Base-by-base conservation (phyloP, 2,797 vertebrate genomes). In the Dromococcyx pavoninus region DNA sequence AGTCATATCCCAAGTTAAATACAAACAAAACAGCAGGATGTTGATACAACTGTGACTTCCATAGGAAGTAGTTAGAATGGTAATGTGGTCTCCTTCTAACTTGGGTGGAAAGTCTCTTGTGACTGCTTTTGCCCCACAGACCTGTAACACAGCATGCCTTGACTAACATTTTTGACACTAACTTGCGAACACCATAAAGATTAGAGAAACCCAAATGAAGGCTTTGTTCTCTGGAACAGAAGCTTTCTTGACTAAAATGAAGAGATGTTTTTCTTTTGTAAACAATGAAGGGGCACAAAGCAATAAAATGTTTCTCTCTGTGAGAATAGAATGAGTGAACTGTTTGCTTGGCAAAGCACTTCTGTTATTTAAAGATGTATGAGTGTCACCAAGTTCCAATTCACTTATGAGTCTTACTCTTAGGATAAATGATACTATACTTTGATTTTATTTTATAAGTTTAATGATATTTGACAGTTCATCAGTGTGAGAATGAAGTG, bases 11-110 rank as follows among this genome's bases (percentile, higher is more conserved):
- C 95, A 97, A 96, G 94, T 97, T 96, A 97, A 97, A 98, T 96
- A 97, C 97, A 97, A 97, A 97, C 97, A 97, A 97, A 97, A 86
- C 97, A 97, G 97, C 96, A 97, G 97, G 97, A 97, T 98, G 97
- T 97, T 97, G 97, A 97, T 97, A 97, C 94, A 97, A 97, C 95
- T 96, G 94, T 96, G 93, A 97, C 96, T 97, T 97, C 97, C 97
- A 97, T 96, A 96, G 97, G 97, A 98, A 97, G 96, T 97, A 97
- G 96, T 97, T 97, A 96, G 97, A 94, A 96, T 96, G 83, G 96
- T 95, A 96, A 96, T 96, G 82, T 88, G 95, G 90, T 94, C 94
- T 96, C 94, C 91, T 94, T 84, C 81, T 94, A 94, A 91, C 84
- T 91, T 96, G 95, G 96, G 92, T 96, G 90, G 93, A 97, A 94